Evolutionary conservation across 1,140 invertebrate genomes (phyloP), one percentile per base, ranked within the genome.

Genomic region (Idris sp.): DNA sequence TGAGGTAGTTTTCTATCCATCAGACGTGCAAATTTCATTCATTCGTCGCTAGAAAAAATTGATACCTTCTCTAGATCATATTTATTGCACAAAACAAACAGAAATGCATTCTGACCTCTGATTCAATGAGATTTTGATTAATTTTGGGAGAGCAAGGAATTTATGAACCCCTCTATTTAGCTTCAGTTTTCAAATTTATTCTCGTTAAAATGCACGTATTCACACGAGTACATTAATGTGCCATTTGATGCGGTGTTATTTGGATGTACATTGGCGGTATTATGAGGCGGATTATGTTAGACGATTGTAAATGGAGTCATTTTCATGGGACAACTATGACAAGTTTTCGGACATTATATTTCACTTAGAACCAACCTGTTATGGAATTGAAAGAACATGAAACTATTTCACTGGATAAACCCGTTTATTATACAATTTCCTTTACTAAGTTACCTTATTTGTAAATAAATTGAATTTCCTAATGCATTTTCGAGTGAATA

Each of bases 1-100:
- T 75, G 51, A 51, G 64, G 48, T 64, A 75, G 64, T 75, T 75
- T 75, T 68, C 72, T 69, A 64, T 54, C 64, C 58, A 68, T 75
- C 64, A 56, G 40, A 43, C 49, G 18, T 51, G 13, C n/a, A n/a
- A 49, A 62, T 74, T 68, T 56, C 46, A 65, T 65, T 65, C 62
- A 62, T 46, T 56, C 49, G 19, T 36, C 26, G 16, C 28, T 19
- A 22, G n/a, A 11, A 44, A 19, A 65, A 65, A n/a, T 54, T 49
- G 72, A 68, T 61, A 58, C 43, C 49, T 40, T 53, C 40, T 26
- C 7, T 41, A 25, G 8, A 40, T 33, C 7, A 36, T 69, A 67
- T 67, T 67, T 67, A 67, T 67, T 40, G 16, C 43, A 3, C 11
- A 19, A 13, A 48, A 9, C 8, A 18, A 59, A 38, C 18, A 1